Evolutionary conservation across 2,113 vertebrate genomes (phyloP).

Genomic region (Octodon degus): DNA sequence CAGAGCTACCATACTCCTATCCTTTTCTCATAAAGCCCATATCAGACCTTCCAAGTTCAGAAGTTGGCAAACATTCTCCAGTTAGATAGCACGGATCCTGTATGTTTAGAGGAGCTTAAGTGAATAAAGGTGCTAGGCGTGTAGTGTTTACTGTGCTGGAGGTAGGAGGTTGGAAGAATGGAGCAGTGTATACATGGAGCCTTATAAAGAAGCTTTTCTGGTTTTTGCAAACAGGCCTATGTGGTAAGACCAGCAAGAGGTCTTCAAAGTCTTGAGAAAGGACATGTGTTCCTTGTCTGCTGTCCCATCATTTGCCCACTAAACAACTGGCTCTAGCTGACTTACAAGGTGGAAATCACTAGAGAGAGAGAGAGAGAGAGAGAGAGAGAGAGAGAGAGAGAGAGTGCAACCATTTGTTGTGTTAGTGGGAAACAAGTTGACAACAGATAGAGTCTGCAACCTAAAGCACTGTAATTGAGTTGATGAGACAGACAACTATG

Average conservation of each 20-base stretch:
- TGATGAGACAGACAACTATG: not conserved
- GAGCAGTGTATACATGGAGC: not conserved
- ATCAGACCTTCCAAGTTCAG: not conserved
- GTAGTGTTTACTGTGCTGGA: not conserved
- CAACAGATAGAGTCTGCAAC: not conserved
- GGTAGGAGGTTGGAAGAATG: not conserved
- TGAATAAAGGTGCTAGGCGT: not conserved
- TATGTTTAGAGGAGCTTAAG: not conserved
- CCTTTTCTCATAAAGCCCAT: not conserved
- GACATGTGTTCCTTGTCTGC: not conserved
- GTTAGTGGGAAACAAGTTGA: constrained; percentile 8
- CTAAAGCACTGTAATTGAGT: not conserved
- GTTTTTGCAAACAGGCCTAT: not conserved
- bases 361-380: not conserved
- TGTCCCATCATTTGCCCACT: not conserved
- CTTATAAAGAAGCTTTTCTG: not conserved
- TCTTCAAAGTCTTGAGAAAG: not conserved
- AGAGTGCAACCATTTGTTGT: not conserved
- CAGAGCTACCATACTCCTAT: not conserved
- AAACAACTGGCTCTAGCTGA: not conserved
- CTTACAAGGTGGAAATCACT: not conserved
- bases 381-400: not conserved
- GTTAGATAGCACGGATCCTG: not conserved
- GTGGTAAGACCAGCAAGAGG: not conserved
- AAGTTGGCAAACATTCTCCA: not conserved